A percentile compares a stretch with the other conserved stretches of the same genome.
Evolutionary conservation across 2,888 invertebrate genomes (phyloP).

Genomic region (Galerucella calmariensis): DNA sequence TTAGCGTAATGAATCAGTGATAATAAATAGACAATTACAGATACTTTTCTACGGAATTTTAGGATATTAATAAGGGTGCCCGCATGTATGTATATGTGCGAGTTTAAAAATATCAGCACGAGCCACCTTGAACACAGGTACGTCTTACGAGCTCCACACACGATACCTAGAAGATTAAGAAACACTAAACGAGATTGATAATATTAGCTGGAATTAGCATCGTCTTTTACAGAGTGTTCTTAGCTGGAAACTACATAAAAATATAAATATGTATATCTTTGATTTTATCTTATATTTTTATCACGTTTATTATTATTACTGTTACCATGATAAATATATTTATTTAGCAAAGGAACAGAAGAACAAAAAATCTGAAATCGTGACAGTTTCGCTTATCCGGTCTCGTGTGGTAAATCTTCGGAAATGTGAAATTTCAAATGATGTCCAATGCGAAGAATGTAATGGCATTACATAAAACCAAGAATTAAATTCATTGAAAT

Average conservation of each 20-base stretch:
- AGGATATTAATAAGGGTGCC: conserved; percentile 52
- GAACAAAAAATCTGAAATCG: no score
- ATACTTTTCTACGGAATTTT: conserved; percentile 45
- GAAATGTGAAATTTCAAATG: no score
- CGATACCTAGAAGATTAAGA: conserved; percentile 20
- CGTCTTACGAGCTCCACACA: conserved; percentile 19
- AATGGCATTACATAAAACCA: no score
- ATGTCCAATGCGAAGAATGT: no score
- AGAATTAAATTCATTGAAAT: no score
- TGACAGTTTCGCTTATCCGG: no score
- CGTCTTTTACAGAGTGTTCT: conserved; percentile 12
- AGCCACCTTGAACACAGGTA: conserved; percentile 39
- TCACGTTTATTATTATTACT: no score
- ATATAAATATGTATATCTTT: not conserved
- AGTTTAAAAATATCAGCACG: conserved; percentile 49
- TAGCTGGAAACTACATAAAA: not conserved
- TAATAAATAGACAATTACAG: conserved; percentile 46
- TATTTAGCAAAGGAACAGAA: no score
- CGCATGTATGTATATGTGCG: conserved; percentile 43
- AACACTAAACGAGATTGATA: conserved; percentile 24
- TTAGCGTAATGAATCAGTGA: conserved; percentile 43
- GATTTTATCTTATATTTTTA: no score
- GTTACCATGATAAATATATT: no score
- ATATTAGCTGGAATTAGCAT: not conserved
- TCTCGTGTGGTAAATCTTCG: no score